Percentiles rank a stretch among this genome's conserved stretches.
phyloP scores from a whole-genome alignment of 2,113 vertebrate species.

The Beaufortia kweichowensis region DNA sequence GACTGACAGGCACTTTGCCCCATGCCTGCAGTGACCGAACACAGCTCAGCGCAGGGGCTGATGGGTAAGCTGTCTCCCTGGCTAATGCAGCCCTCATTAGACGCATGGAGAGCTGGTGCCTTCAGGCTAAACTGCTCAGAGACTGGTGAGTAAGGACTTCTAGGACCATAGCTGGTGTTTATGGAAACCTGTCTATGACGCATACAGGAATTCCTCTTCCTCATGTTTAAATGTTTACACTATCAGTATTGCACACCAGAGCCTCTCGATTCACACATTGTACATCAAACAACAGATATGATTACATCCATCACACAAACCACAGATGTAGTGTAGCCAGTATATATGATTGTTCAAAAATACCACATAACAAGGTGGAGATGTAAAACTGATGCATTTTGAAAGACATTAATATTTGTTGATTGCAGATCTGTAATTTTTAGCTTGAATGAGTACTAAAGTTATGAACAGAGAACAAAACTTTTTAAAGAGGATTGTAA shows the following conservation, averaged over 20 bases:
- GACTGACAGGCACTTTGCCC: conserved; percentile 3
- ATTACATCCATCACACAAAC: too few relatives aligned
- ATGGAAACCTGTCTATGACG: neutral
- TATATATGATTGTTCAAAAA: too few relatives aligned
- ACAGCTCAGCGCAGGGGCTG: conserved; percentile 14
- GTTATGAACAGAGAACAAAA: too few relatives aligned
- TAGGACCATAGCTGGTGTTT: conserved; percentile 37
- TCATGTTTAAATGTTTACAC: neutral
- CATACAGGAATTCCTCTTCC: conserved; percentile 17
- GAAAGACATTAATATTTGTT: too few relatives aligned
- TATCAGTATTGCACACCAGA: neutral
- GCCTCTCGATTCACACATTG: too few relatives aligned
- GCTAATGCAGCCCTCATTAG: conserved; percentile 52
- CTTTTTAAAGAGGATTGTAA: too few relatives aligned
- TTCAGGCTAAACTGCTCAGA: conserved; percentile 30
- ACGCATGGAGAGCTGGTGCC: conserved; percentile 9
- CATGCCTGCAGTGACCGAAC: neutral
- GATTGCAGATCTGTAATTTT: too few relatives aligned
- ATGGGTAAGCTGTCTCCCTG: conserved; percentile 22
- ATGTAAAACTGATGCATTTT: too few relatives aligned
- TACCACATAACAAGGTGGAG: too few relatives aligned
- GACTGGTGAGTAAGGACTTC: conserved; percentile 27
- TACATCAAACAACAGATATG: too few relatives aligned
- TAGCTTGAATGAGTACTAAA: too few relatives aligned
- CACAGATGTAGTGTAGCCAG: too few relatives aligned